Percentiles rank a stretch among this genome's conserved stretches.
Conservation (phyloP, 2,113 vertebrate genomes). For the Melozone crissalis region DNA sequence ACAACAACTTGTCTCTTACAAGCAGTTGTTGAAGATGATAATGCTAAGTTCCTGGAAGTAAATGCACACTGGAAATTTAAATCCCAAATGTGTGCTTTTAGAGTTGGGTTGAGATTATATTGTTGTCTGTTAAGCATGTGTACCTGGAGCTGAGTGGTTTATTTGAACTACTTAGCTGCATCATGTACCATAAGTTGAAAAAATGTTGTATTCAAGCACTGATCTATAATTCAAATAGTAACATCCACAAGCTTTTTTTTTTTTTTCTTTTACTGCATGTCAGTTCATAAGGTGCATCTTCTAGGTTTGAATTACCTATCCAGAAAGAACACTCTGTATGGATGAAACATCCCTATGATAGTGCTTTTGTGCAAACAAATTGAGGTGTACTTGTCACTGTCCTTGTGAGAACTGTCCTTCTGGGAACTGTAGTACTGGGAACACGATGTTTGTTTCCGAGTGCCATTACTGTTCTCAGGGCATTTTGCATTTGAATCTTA, state of each 20-base stretch:
- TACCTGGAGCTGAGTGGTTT: not conserved
- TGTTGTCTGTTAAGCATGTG: not conserved
- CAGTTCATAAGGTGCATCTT: not conserved
- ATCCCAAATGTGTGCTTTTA: not conserved
- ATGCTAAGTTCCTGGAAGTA: not conserved
- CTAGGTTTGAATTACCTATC: not conserved
- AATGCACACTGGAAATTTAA: not conserved
- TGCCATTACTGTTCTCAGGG: not conserved
- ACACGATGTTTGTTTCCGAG: not conserved
- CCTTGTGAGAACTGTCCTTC: not conserved
- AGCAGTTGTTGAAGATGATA: not conserved
- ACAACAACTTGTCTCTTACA: not conserved
- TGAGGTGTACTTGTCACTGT: not conserved
- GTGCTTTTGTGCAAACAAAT: not conserved
- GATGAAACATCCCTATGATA: not conserved
- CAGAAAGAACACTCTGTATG: not conserved
- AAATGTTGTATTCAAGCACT: not conserved
- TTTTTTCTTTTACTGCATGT: not conserved
- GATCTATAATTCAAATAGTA: not conserved
- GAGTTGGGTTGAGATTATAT: fast-evolving
- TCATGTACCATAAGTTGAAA: not conserved
- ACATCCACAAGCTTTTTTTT: not conserved
- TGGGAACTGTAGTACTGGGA: not conserved
- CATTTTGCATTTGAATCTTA: not conserved
- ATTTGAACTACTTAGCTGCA: not conserved